Base-by-base conservation (phyloP, 1,140 invertebrate species). In the Cotesia chilonis region DNA sequence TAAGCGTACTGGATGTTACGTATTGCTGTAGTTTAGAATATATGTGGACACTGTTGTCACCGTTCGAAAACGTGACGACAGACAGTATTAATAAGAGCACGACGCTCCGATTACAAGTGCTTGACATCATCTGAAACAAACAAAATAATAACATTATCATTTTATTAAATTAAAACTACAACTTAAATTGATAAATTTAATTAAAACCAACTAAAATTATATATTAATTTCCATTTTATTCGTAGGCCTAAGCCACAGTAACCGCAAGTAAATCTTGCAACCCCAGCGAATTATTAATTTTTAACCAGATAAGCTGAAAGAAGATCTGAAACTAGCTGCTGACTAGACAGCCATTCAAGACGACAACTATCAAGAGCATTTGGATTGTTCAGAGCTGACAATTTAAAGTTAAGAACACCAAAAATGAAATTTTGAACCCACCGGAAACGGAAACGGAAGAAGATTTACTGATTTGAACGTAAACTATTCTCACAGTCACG, bases 1-100 rank as follows among this genome's bases (percentile, higher is more conserved):
- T 84, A 36, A 91, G 78, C 1, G 88, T 90, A 70, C 87, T 90
- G 17, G 90, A 91, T 5, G 90, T 91, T 10, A 91, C 78, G 67
- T 87, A 73, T 12, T 83, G 77, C 28, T 70, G 61, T 67, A 82
- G 82, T 37, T 81, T 84, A n/a, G 84, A 86, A 4, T 80, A 66
- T 59, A 88, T 85, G 76, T 87, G 81, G 3, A 89, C 88, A 35
- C 84, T 84, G 73, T 82, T 84, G 76, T 89, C 84, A 4, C 82
- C 84, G 41, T 64, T 55, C 12, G 71, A 72, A 3, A 75, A 78
- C 4, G 73, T 35, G 4, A 82, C 70, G 35, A 83, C 52, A 12
- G 35, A 7, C 10, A 85, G 65, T 6, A 78, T 61, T 55, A 79
- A 66, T 9, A 76, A 74, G 28, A 81, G 35, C 28, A 66, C 41